Base-by-base conservation (phyloP, 2,888 invertebrate species). In the Drosophila picticornis region DNA sequence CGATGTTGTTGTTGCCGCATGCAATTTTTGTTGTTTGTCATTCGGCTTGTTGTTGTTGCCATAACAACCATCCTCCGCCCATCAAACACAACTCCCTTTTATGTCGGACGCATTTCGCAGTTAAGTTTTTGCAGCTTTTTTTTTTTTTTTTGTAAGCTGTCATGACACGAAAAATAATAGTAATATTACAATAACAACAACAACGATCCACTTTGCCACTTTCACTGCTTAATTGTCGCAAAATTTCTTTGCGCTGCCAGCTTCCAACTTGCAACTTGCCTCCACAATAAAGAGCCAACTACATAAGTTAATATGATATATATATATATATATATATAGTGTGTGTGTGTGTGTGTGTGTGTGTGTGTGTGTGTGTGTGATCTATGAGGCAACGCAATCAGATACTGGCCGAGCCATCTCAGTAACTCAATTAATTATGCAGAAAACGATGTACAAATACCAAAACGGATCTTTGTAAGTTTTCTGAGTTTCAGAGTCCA, bases 211-310 rank as follows among this genome's bases (percentile, higher is more conserved):
- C 74, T 88, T 83, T 36, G 73, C 73, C 74, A 84, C 84, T 84
- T 84, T 84, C 84, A 81, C 84, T 84, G 74, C 56, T 75, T 87
- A 84, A 84, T 84, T 84, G 84, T 84, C 88, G 90, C 84, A 68
- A 87, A 87, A 87, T 88, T 83, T 86, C 80, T 83, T 82, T 65
- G 60, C 66, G 29, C 13, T 43, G 56, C 9, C 70, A 63, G 63
- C 57, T 61, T 59, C 52, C 64, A 75, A 57, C 11, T 51, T 40
- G 22, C 46, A 79, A 50, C 9, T 57, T 53, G 52, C 51, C 57
- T 56, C 53, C 13, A 38, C 71, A 64, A 62, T 29, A 46, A 63
- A 60, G 11, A 51, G 53, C 27, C 60, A 67, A 52, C 32, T 27
- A 32, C n/a, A n/a, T n/a, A 34, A 29, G 27, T 29, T 3, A 3